phyloP scores from a whole-genome alignment of 2,888 invertebrate genomes.

The Tortrix viridana region DNA sequence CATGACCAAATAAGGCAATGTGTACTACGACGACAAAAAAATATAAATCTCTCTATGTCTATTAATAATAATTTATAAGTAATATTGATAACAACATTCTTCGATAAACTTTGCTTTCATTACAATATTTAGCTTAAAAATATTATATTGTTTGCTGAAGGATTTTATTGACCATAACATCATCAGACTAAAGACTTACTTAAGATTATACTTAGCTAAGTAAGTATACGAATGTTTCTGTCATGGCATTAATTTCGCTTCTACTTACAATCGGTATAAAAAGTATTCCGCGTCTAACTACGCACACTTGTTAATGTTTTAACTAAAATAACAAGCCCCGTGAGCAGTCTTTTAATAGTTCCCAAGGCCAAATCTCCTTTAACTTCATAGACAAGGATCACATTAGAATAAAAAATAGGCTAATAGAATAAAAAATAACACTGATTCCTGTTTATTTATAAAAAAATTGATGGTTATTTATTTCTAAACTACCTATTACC shows the following conservation, averaged over 20 bases:
- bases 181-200: constrained; percentile 3
- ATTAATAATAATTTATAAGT: constrained; percentile 27
- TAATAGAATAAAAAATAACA: no score
- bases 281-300: background rate
- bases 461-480: no score
- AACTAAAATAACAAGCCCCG: constrained; percentile 23
- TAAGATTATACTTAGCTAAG: no score
- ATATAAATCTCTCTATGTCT: no score
- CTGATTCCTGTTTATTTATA: no score
- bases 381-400: no score
- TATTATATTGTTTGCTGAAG: constrained; percentile 19
- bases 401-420: no score
- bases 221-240: no score
- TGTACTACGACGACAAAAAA: constrained; percentile 39
- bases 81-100: constrained; percentile 13
- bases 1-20: constrained; percentile 59
- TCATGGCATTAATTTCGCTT: constrained; percentile 8
- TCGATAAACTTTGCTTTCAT: constrained; percentile 16
- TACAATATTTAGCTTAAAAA: no score
- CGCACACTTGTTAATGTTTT: constrained; percentile 12
- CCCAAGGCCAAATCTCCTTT: constrained; percentile 28
- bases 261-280: background rate
- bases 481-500: no score
- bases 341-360: constrained; percentile 31
- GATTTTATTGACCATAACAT: constrained; percentile 11